These are phyloP conservation scores for Phengaris arion DNA, from an alignment of 2,888 invertebrate species.

Conservation along the genomic window DNA sequence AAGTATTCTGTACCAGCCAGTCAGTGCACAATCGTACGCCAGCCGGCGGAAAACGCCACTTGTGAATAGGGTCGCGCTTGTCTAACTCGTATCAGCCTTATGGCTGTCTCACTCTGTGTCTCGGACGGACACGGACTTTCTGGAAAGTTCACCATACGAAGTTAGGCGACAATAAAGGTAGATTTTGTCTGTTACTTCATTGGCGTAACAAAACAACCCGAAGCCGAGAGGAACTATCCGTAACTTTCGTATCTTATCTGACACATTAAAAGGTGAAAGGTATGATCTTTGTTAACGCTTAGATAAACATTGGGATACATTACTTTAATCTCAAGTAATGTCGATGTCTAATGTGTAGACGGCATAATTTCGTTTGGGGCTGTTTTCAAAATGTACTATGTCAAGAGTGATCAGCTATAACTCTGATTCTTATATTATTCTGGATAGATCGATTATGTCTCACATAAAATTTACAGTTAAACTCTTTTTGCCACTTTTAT, in stretches of 20 bases:
- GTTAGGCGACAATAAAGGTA: not conserved
- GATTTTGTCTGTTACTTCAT: no score
- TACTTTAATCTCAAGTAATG: not conserved
- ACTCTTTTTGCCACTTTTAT: not conserved
- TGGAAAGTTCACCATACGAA: constrained; percentile 8
- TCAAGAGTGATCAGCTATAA: not conserved
- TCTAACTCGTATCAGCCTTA: constrained; percentile 45
- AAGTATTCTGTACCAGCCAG: constrained; percentile 63
- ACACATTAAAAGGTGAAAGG: no score
- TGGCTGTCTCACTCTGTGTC: not conserved
- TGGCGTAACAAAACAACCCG: no score
- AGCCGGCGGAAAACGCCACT: constrained; percentile 82
- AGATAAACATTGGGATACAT: no score
- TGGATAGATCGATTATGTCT: not conserved
- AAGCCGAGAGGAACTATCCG: no score
- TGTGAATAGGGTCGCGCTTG: constrained; percentile 75
- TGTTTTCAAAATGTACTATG: not conserved
- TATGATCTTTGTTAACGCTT: no score
- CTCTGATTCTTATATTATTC: not conserved
- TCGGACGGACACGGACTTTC: not conserved
- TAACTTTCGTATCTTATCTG: no score
- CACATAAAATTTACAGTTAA: not conserved
- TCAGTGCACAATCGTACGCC: constrained; percentile 59
- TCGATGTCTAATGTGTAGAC: not conserved
- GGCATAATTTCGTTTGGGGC: not conserved